Percentiles rank a stretch among this genome's conserved stretches.
Evolutionary conservation across 1,140 invertebrate species (phyloP).

Genomic region (Dreissena polymorpha): DNA sequence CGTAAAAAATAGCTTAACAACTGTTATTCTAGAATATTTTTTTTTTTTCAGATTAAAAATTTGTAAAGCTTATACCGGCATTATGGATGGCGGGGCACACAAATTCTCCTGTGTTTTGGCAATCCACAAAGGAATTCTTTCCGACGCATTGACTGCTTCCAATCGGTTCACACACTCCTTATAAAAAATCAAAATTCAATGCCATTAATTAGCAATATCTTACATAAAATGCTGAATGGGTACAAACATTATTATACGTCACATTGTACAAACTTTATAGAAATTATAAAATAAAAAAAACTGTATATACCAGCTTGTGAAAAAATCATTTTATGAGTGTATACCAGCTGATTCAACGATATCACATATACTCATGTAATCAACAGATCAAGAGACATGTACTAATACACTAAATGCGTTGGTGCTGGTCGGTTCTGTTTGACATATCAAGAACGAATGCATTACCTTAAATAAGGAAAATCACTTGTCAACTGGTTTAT

Average conservation of each 20-base stretch:
- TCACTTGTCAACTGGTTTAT: background rate
- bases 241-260: background rate
- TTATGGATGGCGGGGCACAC: conserved; percentile 13
- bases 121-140: conserved; percentile 27
- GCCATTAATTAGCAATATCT: background rate
- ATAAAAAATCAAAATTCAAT: background rate
- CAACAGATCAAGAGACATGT: no score
- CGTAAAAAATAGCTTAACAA: no score
- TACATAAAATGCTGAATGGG: background rate
- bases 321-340: no score
- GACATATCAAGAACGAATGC: background rate
- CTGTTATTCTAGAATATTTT: no score
- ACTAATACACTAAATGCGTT: background rate
- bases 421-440: background rate
- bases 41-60: no score
- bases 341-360: no score
- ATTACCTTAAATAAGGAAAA: background rate
- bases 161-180: conserved; percentile 46
- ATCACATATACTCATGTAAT: no score
- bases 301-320: no score
- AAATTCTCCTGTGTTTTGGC: background rate
- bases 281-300: no score
- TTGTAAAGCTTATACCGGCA: background rate
- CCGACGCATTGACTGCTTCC: conserved; percentile 24
- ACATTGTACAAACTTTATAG: background rate